These are phyloP conservation scores for Ranitomeya variabilis DNA, from an alignment of 2,113 vertebrate genomes.

Conservation along the genomic window DNA sequence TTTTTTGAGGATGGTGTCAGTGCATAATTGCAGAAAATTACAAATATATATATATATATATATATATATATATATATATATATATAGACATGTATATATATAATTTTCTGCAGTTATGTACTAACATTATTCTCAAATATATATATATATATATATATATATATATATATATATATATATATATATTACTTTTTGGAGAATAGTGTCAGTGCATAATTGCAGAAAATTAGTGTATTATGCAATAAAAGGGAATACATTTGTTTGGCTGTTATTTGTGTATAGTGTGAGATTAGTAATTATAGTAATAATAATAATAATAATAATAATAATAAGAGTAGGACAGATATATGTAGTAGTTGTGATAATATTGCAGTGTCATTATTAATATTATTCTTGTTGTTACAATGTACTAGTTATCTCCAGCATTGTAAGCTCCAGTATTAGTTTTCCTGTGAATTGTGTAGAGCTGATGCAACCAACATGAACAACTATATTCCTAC, in stretches of 20 bases:
- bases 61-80: no score
- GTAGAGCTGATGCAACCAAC: not conserved
- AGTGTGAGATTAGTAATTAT: not conserved
- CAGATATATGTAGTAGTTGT: no score
- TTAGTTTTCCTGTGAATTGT: not conserved
- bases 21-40: no score
- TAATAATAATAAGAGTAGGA: no score
- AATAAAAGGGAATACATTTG: not conserved
- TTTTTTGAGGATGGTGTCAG: no score
- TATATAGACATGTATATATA: not conserved
- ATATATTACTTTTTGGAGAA: not conserved
- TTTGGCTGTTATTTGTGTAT: not conserved
- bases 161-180: not conserved
- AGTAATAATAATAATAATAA: not conserved
- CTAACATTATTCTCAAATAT: not conserved
- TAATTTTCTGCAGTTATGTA: not conserved
- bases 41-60: no score
- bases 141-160: not conserved
- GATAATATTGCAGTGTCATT: not conserved
- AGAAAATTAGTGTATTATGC: not conserved
- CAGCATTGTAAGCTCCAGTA: not conserved
- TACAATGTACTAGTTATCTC: not conserved
- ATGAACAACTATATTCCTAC: not conserved
- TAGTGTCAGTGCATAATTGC: not conserved
- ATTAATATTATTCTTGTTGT: not conserved